These are phyloP conservation scores for Pangasius sanitwongsei DNA, from an alignment of 2,797 vertebrate species.

Conservation along the genomic window DNA sequence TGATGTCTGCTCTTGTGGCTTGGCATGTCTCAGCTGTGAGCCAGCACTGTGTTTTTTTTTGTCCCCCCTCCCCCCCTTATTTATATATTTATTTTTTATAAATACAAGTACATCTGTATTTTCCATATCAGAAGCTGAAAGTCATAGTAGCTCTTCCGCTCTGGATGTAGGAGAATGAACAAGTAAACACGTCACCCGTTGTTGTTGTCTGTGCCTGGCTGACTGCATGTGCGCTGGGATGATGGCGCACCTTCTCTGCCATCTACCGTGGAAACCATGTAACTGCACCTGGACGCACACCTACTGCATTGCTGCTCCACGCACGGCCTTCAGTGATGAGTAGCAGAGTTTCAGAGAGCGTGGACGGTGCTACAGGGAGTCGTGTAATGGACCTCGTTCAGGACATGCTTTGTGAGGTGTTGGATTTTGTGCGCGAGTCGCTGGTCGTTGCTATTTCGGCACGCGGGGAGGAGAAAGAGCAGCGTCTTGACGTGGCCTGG, in stretches of 20 bases:
- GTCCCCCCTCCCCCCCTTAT: fast-evolving
- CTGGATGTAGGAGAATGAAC: not conserved
- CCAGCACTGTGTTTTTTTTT: not conserved
- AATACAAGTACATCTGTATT: not conserved
- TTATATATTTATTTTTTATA: no score
- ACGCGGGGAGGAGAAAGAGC: conserved; percentile 41
- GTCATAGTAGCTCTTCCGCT: not conserved
- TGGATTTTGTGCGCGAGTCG: conserved; percentile 46
- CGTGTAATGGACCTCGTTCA: not conserved
- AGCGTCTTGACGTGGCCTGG: conserved; percentile 50
- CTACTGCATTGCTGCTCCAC: conserved; percentile 21
- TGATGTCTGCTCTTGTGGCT: not conserved
- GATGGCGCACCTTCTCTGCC: not conserved
- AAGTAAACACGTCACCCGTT: not conserved
- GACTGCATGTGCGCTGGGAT: not conserved
- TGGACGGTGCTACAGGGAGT: not conserved
- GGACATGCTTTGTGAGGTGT: conserved; percentile 22
- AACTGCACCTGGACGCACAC: conserved; percentile 1
- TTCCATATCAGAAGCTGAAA: not conserved
- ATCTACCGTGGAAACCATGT: not conserved
- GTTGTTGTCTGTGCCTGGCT: not conserved
- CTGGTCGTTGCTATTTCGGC: conserved; percentile 31
- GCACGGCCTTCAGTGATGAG: not conserved
- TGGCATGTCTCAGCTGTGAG: not conserved
- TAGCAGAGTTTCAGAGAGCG: conserved; percentile 6